Evolutionary conservation across 2,888 invertebrate species (phyloP).

Genomic region (Polyploca ridens): DNA sequence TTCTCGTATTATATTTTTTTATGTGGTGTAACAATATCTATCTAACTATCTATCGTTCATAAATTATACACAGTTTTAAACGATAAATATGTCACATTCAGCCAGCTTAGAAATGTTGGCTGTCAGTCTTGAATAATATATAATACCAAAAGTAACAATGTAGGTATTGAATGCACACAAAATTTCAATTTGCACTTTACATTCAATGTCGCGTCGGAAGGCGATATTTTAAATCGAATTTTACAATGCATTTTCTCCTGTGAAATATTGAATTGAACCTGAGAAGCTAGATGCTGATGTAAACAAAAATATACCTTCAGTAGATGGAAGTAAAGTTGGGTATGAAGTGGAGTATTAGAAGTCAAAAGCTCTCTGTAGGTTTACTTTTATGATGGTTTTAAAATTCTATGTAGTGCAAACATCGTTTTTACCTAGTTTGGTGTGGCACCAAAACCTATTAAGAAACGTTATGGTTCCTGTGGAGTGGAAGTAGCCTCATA

Average conservation of each 20-base stretch:
- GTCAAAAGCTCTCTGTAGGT: neutral
- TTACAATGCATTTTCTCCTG: slow-evolving; percentile 11
- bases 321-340: neutral
- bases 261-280: slow-evolving; percentile 6
- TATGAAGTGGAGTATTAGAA: neutral
- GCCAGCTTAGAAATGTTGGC: neutral
- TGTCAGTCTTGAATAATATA: neutral
- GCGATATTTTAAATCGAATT: slow-evolving; percentile 11
- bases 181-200: neutral
- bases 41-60: too few species aligned
- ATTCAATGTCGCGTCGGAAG: slow-evolving; percentile 4
- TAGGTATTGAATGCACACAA: slow-evolving; percentile 6
- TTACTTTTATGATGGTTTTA: neutral
- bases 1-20: too few species aligned
- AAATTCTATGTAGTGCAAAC: neutral
- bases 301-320: slow-evolving; percentile 1
- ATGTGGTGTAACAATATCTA: too few species aligned
- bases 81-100: too few species aligned
- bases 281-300: neutral
- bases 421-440: neutral
- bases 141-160: neutral
- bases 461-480: neutral
- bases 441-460: neutral
- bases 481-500: neutral
- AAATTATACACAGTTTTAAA: too few species aligned